Evolutionary conservation across 2,113 vertebrate genomes (phyloP), one percentile per base, ranked within the genome.

Genomic region (Lepus americanus): DNA sequence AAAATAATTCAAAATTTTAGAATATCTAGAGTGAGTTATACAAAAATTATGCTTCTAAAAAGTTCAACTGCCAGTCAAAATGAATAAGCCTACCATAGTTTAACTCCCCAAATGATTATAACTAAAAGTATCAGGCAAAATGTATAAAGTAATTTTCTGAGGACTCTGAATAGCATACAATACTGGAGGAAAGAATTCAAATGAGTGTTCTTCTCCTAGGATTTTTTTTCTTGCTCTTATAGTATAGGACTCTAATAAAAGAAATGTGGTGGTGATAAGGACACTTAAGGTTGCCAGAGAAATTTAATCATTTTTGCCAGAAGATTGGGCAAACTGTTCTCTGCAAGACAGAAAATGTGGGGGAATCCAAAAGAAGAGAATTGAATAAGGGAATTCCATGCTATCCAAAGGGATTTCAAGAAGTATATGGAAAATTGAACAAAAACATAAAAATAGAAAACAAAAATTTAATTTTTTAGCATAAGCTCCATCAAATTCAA

Each of bases 31-130:
- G 7, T 61, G 1, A 6, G 84, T 89, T 85, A 80, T 16, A 39
- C 49, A 67, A 85, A 87, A 90, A 82, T 17, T 67, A 81, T 72
- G 1, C 59, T 77, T 77, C 64, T 87, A 64, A 55, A 90, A 74
- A 63, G 9, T 22, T 69, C 9, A 31, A 13, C 66, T 78, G 22
- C 33, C 13, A 67, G 1, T 12, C 55, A 59, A 84, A 63, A 73
- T 49, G 19, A 5, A 29, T 72, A 44, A 49, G 3, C 3, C 20
- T 9, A 44, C 2, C 31, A n/a, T 27, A 79, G 17, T 19, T 20
- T 89, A 89, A 51, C 2, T 74, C 8, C 4, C 31, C 53, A 53
- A 59, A 14, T 73, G n/a, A 91, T 79, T 66, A 66, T 29, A 86
- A 19, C 14, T 74, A 39, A 92, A 91, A 66, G 16, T 13, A 83